Evolutionary conservation across 1,140 invertebrate genomes (phyloP), one percentile per base, ranked within the genome.

Genomic region (Caenorhabditis inopinata): DNA sequence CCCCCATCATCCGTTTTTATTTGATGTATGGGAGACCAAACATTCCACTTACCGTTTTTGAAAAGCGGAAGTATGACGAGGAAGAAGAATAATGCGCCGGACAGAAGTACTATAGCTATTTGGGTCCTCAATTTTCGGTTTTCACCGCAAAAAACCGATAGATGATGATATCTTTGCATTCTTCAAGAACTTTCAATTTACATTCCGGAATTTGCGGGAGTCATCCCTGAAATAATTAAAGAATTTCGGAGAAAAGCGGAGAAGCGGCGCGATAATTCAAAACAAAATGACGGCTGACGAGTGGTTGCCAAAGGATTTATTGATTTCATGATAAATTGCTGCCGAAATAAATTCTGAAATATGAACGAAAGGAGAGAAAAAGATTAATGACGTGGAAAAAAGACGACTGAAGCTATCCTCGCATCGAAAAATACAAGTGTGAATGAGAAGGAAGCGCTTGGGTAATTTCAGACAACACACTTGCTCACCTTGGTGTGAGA

Each of bases 201-300:
- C 58, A 68, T 68, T 68, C 58, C 58, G 58, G 58, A 68, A 32
- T 68, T 12, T 68, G 16, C n/a, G 27, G 51, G 32, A 68, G n/a
- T 18, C 58, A 25, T 23, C 7, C 58, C 58, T 68, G 29, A 38
- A 42, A 58, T 42, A 14, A 7, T 42, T 42, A 42, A 42, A 42
- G 14, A 7, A 42, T 42, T 5, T 7, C 14, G 38, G 14, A 42
- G 38, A 42, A 42, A 42, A 42, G 38, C 6, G 14, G 14, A 42
- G 11, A 58, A 32, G n/a, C 9, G 32, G n/a, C 21, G 21, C 58
- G 32, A 68, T 68, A 68, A 68, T 68, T 68, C 58, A 68, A 21
- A 11, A 35, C 29, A 29, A 68, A n/a, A n/a, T n/a, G n/a, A n/a
- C n/a, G n/a, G n/a, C n/a, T 23, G 18, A 16, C 14, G 12, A 12